Evolutionary conservation across 64 coral and sea anemone species (phyloP).

Genomic region (Anthopleura sola): DNA sequence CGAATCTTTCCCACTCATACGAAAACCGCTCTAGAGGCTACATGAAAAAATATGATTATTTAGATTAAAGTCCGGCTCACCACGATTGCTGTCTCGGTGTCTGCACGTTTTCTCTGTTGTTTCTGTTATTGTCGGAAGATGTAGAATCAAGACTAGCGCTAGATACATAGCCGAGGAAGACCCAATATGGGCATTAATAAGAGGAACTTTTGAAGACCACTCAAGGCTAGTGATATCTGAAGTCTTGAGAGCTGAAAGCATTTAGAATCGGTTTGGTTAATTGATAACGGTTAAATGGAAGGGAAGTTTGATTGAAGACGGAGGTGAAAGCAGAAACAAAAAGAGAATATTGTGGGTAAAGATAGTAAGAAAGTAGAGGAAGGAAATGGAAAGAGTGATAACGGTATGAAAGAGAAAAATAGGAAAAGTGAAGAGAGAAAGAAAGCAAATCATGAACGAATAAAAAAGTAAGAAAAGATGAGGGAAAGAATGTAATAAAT

Average conservation of each 20-base stretch:
- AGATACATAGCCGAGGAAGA: neutral
- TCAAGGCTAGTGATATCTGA: neutral
- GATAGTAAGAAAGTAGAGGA: neutral
- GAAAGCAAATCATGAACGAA: no score
- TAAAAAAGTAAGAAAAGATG: no score
- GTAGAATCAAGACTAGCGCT: neutral
- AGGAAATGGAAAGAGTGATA: neutral
- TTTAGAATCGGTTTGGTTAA: neutral
- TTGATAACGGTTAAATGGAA: neutral
- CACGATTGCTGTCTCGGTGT: neutral
- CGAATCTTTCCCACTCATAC: no score
- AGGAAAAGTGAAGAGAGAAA: no score
- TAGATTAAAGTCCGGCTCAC: no score
- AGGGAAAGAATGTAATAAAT: no score
- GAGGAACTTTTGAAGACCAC: neutral
- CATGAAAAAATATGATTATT: no score
- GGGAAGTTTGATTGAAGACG: neutral
- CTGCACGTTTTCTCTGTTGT: neutral
- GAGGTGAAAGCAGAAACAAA: neutral
- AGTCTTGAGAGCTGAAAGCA: neutral
- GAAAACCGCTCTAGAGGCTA: no score
- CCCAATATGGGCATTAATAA: neutral
- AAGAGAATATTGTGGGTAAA: neutral
- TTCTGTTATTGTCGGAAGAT: neutral
- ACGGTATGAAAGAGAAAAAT: no score